These are phyloP conservation scores for Phalera bucephala DNA, from an alignment of 2,888 invertebrate genomes.

Conservation along the genomic window DNA sequence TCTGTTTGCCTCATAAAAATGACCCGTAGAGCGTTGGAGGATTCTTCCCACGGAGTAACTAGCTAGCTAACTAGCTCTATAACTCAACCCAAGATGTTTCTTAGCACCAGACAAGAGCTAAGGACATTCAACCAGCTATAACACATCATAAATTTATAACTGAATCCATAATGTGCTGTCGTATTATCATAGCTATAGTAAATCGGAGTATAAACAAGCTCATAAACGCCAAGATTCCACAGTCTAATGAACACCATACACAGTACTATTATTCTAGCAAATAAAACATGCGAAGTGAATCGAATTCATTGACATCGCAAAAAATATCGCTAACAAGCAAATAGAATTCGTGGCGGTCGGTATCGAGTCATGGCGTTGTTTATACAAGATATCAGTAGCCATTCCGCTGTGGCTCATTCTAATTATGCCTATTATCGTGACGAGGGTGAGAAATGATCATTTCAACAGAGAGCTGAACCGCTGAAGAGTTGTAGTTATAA, in stretches of 20 bases:
- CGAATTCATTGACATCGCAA: conserved; percentile 32
- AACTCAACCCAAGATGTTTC: too few species aligned
- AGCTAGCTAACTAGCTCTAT: too few species aligned
- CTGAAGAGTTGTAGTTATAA: conserved; percentile 25
- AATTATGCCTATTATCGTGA: conserved; percentile 52
- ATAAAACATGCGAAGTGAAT: conserved; percentile 34
- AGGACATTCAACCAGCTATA: too few species aligned
- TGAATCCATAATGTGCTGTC: conserved; percentile 21
- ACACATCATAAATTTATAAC: conserved; percentile 15
- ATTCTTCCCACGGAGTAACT: too few species aligned
- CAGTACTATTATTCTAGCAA: conserved; percentile 28
- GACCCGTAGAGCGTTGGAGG: too few species aligned
- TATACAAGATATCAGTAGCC: conserved; percentile 39
- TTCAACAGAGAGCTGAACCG: conserved; percentile 23
- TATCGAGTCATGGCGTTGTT: conserved; percentile 39
- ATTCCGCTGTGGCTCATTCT: conserved; percentile 44
- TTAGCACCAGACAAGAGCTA: too few species aligned
- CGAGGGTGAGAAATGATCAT: conserved; percentile 23
- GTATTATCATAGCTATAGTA: conserved; percentile 37
- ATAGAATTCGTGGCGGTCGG: conserved; percentile 34
- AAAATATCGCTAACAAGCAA: conserved; percentile 47
- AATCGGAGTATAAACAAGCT: conserved; percentile 38
- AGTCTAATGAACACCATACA: conserved; percentile 36
- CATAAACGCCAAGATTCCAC: conserved; percentile 20
- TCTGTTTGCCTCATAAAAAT: too few species aligned